Conservation (phyloP, 2,113 vertebrate genomes). For the Phasianus colchicus region DNA sequence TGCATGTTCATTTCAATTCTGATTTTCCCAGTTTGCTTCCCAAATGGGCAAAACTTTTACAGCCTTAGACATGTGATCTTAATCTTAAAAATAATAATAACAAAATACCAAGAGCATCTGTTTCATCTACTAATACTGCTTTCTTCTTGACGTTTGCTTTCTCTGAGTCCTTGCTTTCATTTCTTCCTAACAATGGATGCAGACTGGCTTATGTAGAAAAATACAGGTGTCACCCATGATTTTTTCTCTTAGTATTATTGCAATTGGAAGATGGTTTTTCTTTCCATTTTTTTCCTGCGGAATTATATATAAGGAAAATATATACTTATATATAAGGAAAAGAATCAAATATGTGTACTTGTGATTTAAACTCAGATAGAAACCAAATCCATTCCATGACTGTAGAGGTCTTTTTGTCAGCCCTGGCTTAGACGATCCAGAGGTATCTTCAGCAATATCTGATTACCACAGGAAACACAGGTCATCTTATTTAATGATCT, state of each 20-base stretch:
- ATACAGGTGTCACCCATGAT: neutral
- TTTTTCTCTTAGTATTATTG: neutral
- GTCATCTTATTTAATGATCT: conserved; percentile 44
- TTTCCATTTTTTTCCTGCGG: neutral
- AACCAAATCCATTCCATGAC: neutral
- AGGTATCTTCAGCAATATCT: conserved; percentile 18
- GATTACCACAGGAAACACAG: conserved; percentile 31
- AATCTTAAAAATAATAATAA: neutral
- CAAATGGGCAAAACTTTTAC: neutral
- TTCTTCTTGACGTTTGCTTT: neutral
- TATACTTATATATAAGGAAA: neutral
- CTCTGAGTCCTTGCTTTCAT: neutral
- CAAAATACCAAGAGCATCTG: neutral
- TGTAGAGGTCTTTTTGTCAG: neutral
- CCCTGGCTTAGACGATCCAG: neutral
- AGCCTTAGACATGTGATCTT: neutral
- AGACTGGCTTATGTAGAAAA: neutral
- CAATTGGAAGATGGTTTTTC: neutral
- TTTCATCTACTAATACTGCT: neutral
- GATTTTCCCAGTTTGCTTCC: neutral
- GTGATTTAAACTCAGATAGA: neutral
- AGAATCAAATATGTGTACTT: neutral
- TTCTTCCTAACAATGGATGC: neutral
- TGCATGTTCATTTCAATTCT: neutral
- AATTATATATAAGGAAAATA: neutral